Percentiles rank a stretch among this genome's conserved stretches.
Conservation (phyloP, 2,888 invertebrate genomes). For the Lissocephala sabroskyi region DNA sequence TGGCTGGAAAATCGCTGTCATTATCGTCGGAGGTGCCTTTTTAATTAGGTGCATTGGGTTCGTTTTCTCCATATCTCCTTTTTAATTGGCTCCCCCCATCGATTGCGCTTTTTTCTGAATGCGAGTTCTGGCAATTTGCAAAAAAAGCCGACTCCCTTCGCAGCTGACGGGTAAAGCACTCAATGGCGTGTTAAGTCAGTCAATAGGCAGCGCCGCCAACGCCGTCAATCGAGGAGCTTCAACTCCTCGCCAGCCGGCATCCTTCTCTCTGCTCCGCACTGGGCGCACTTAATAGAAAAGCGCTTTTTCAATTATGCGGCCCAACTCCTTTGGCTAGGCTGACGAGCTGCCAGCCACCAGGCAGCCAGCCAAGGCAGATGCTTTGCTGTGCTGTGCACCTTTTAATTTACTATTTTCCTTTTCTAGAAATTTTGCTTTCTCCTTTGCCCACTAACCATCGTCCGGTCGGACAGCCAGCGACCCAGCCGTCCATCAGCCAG, state of each 20-base stretch:
- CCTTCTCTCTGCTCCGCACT: constrained; percentile 26
- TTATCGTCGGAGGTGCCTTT: constrained; percentile 19
- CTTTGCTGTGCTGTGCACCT: constrained; percentile 63
- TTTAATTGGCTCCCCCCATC: constrained; percentile 44
- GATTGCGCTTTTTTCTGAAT: constrained; percentile 1
- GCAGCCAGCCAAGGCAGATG: no score
- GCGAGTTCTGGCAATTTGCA: constrained; percentile 50
- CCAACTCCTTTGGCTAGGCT: constrained; percentile 53
- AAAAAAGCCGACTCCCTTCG: constrained; percentile 17
- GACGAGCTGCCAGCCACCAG: no score
- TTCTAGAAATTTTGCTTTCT: constrained; percentile 13
- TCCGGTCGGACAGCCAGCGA: not conserved
- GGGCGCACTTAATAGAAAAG: constrained; percentile 60
- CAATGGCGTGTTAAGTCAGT: constrained; percentile 65
- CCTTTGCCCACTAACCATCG: not conserved
- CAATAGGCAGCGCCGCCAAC: constrained; percentile 57
- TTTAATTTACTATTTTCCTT: constrained; percentile 58
- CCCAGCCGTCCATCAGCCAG: not conserved
- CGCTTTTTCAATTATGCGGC: constrained; percentile 62
- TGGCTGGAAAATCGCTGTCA: constrained; percentile 49
- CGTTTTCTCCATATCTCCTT: constrained; percentile 25
- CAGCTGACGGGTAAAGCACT: constrained; percentile 33
- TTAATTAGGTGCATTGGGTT: constrained; percentile 45
- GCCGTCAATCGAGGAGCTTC: constrained; percentile 50
- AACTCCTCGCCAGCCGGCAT: constrained; percentile 14